Percentiles rank a stretch among this genome's conserved stretches.
Conservation (phyloP, 2,888 invertebrate genomes). For the Lagria hirta region DNA sequence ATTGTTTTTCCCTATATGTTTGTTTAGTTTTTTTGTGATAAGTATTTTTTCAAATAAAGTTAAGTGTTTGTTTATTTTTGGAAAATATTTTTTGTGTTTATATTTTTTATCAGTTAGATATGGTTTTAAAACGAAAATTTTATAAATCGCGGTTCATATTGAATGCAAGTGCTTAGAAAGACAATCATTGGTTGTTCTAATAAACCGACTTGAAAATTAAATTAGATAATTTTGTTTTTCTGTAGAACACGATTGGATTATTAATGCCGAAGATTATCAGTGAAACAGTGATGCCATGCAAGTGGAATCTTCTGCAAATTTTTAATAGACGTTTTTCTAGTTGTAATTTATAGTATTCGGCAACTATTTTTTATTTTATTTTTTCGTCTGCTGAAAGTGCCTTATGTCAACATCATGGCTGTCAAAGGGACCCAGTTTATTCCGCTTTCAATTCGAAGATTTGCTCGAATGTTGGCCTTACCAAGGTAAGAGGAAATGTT, state of each 20-base stretch:
- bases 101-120: no score
- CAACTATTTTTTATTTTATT: no score
- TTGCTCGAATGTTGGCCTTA: slow-evolving; percentile 46
- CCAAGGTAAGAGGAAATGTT: slow-evolving; percentile 48
- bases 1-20: no score
- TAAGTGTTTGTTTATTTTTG: no score
- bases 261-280: slow-evolving; percentile 11
- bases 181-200: slow-evolving; percentile 13
- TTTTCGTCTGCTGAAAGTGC: slow-evolving; percentile 9
- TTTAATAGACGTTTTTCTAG: slow-evolving; percentile 15
- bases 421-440: slow-evolving; percentile 38
- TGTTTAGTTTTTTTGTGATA: no score
- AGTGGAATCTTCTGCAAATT: slow-evolving; percentile 18
- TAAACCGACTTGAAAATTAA: background rate
- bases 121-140: no score
- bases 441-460: slow-evolving; percentile 43
- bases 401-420: slow-evolving; percentile 31
- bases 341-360: slow-evolving; percentile 20
- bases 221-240: slow-evolving; percentile 12
- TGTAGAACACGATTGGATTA: slow-evolving; percentile 17
- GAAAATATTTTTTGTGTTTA: no score
- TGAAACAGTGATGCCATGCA: slow-evolving; percentile 10
- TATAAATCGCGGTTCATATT: no score
- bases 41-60: no score
- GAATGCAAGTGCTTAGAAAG: no score